Conservation (phyloP, 1,140 invertebrate genomes). For the Hycleus cichorii region DNA sequence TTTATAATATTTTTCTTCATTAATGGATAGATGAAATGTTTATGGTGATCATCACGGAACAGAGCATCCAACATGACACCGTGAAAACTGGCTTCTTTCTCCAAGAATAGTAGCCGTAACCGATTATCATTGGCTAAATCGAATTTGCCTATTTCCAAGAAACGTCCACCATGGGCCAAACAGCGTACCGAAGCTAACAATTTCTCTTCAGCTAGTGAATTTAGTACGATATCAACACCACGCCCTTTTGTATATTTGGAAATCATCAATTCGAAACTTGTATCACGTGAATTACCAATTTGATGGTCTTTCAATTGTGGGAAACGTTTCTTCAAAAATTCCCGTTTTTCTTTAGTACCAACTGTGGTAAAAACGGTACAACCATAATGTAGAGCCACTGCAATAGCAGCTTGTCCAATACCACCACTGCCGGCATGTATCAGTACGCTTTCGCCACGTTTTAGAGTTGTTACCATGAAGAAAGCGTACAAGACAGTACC, state of each 20-base stretch:
- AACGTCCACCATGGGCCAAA: slow-evolving; percentile 57
- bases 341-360: slow-evolving; percentile 63
- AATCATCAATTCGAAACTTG: slow-evolving; percentile 54
- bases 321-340: slow-evolving; percentile 64
- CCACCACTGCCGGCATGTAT: slow-evolving; percentile 87
- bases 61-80: slow-evolving; percentile 75
- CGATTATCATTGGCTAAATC: slow-evolving; percentile 59
- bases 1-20: slow-evolving; percentile 75
- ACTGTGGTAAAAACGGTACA: slow-evolving; percentile 71
- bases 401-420: slow-evolving; percentile 81
- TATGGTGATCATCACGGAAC: slow-evolving; percentile 52
- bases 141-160: slow-evolving; percentile 73
- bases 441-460: slow-evolving; percentile 18
- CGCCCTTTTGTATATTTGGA: slow-evolving; percentile 49
- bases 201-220: slow-evolving; percentile 62
- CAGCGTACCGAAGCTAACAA: slow-evolving; percentile 68
- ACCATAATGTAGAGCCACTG: slow-evolving; percentile 62
- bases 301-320: slow-evolving; percentile 49
- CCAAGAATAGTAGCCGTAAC: slow-evolving; percentile 67
- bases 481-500: slow-evolving; percentile 79
- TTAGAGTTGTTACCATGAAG: slow-evolving; percentile 34
- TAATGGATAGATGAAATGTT: slow-evolving; percentile 42
- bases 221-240: slow-evolving; percentile 62
- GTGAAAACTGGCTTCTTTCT: slow-evolving; percentile 79
- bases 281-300: slow-evolving; percentile 57